A percentile compares a stretch with the other conserved stretches of the same genome.
Conservation (phyloP, 2,888 invertebrate species). For the Drosophila mayaguana region DNA sequence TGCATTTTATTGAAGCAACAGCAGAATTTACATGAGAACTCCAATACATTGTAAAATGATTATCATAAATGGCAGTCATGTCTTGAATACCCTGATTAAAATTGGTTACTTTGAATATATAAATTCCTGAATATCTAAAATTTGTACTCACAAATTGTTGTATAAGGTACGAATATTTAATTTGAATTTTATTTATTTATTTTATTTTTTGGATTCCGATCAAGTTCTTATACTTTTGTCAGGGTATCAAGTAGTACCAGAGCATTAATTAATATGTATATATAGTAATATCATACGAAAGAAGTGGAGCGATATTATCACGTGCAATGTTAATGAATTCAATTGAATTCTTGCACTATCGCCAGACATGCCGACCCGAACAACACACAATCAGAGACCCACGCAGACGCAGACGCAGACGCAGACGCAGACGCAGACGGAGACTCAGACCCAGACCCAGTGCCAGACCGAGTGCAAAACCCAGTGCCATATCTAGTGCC, state of each 20-base stretch:
- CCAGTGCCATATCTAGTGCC: slow-evolving; percentile 13
- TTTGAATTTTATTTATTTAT: neutral
- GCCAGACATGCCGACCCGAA: slow-evolving; percentile 52
- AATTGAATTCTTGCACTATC: slow-evolving; percentile 64
- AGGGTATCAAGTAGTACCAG: slow-evolving; percentile 2
- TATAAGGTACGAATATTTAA: neutral
- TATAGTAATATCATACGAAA: slow-evolving; percentile 56
- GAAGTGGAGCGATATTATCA: slow-evolving; percentile 70
- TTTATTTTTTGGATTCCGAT: too few relatives aligned
- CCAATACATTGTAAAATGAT: slow-evolving; percentile 72
- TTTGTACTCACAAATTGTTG: neutral
- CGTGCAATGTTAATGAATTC: slow-evolving; percentile 75
- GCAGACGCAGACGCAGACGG: slow-evolving; percentile 14
- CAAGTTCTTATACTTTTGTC: neutral
- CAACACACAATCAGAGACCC: slow-evolving; percentile 11
- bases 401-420: slow-evolving; percentile 11
- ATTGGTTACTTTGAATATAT: neutral
- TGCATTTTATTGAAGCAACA: slow-evolving; percentile 71
- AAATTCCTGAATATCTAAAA: neutral
- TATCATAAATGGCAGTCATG: neutral
- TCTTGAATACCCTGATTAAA: neutral
- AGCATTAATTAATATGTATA: slow-evolving; percentile 22
- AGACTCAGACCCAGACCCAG: slow-evolving; percentile 18
- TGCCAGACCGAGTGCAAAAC: slow-evolving; percentile 8
- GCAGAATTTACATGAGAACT: slow-evolving; percentile 77